Conservation (phyloP, 2,797 vertebrate genomes). For the Lagorchestes hirsutus region DNA sequence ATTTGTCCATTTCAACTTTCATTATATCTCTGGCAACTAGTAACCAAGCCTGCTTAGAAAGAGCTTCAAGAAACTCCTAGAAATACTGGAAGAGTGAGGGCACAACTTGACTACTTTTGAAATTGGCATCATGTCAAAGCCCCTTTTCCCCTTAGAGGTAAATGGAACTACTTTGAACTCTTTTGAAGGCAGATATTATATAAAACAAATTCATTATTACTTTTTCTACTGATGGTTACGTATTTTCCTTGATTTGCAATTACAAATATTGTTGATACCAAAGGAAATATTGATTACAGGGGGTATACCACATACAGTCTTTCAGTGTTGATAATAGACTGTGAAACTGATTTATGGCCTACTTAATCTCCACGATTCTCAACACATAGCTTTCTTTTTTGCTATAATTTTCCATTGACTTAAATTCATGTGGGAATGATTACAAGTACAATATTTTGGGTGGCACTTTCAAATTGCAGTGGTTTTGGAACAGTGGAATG, state of each 20-base stretch:
- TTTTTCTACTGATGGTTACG: constrained; percentile 18
- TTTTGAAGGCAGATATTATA: neutral
- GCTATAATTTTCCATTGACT: neutral
- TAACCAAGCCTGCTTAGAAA: neutral
- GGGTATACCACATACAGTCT: neutral
- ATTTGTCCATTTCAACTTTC: neutral
- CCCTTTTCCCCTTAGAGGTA: neutral
- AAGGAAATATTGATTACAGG: constrained; percentile 17
- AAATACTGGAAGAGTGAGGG: neutral
- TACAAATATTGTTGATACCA: constrained; percentile 8
- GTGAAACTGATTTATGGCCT: neutral
- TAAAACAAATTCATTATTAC: constrained; percentile 43
- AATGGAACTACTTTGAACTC: neutral
- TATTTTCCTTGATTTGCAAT: neutral
- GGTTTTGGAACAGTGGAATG: neutral
- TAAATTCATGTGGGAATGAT: neutral
- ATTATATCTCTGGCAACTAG: neutral
- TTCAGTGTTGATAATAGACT: neutral
- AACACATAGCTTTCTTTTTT: neutral
- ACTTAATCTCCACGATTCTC: neutral
- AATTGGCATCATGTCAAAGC: constrained; percentile 15
- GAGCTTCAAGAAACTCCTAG: neutral
- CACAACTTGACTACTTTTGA: neutral
- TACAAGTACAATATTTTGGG: neutral
- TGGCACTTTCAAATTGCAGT: constrained; percentile 34